Evolutionary conservation across 2,113 vertebrate genomes (phyloP), one percentile per base, ranked within the genome.

Genomic region (Nettapus auritus): DNA sequence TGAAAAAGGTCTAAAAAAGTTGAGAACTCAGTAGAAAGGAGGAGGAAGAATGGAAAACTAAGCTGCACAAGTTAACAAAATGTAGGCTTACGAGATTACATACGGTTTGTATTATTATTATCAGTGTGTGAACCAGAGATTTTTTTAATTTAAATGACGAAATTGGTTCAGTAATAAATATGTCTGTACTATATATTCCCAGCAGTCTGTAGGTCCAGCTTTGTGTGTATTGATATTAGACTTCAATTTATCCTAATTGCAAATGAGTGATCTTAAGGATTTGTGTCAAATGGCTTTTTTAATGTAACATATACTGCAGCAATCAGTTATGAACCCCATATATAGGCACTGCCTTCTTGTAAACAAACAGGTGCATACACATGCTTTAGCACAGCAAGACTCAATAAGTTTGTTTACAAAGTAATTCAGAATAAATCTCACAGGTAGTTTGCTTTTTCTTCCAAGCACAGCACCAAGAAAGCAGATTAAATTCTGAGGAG

Each of bases 341-440:
- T 89, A 74, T 90, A 88, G 57, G 78, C 14, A 50, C 56, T 57
- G 59, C 18, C 14, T 87, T 88, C 76, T 68, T 20, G 16, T 87
- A 85, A 90, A 76, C 75, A 90, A 94, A 78, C 44, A 76, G 69
- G 70, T 84, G 29, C 44, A 86, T 31, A 44, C 34, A 63, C 29
- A 92, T 73, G 57, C 77, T 42, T 76, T 64, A 94, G 87, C 82
- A 93, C 64, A 89, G 85, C 48, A 91, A 85, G 87, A 82, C 71
- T 87, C 82, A 59, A 5, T 78, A 93, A 94, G 55, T 81, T 78
- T 82, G 69, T 88, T 96, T 93, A 87, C 88, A 57, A 88, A 91
- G 50, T 83, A 91, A 66, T 88, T 83, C 68, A 69, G 76, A 82
- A 76, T 94, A 93, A 95, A 95, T 91, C 82, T 93, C 75, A 74